phyloP scores from a whole-genome alignment of 2,797 vertebrate genomes.

The Lycodopsis pacificus region DNA sequence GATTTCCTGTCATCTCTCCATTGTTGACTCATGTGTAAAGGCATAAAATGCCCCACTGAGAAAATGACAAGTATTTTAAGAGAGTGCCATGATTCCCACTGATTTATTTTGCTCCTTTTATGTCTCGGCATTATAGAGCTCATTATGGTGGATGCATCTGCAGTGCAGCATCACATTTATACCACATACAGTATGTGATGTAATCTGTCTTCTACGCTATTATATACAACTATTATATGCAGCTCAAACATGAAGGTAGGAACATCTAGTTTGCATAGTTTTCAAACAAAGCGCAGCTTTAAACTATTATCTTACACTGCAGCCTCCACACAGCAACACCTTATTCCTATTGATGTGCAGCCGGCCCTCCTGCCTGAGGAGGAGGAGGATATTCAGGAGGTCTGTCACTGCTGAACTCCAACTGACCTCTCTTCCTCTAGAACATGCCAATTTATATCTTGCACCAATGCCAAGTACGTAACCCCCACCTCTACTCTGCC shows the following conservation, averaged over 20 bases:
- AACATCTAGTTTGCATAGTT: background rate
- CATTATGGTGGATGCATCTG: constrained; percentile 4
- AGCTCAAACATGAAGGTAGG: background rate
- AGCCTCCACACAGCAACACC: constrained; percentile 31
- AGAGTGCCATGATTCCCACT: background rate
- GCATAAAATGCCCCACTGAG: background rate
- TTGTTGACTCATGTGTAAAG: background rate
- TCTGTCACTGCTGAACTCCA: constrained; percentile 68
- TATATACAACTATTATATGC: background rate
- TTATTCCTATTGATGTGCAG: constrained; percentile 48
- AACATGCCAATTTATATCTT: constrained; percentile 64
- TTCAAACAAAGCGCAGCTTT: constrained; percentile 17
- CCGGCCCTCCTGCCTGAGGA: constrained; percentile 34
- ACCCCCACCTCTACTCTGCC: constrained; percentile 27
- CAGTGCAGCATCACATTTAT: background rate
- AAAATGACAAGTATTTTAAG: background rate
- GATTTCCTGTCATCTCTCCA: background rate
- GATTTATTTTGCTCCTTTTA: constrained; percentile 17
- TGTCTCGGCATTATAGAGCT: constrained; percentile 12
- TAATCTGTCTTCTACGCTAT: background rate
- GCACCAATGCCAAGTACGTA: constrained; percentile 45
- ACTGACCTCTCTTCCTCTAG: constrained; percentile 61
- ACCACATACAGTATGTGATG: background rate
- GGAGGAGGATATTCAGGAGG: constrained; percentile 45
- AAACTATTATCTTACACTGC: constrained; percentile 4